Evolutionary conservation across 2,113 vertebrate genomes (phyloP).

Genomic region (Calidris pugnax): DNA sequence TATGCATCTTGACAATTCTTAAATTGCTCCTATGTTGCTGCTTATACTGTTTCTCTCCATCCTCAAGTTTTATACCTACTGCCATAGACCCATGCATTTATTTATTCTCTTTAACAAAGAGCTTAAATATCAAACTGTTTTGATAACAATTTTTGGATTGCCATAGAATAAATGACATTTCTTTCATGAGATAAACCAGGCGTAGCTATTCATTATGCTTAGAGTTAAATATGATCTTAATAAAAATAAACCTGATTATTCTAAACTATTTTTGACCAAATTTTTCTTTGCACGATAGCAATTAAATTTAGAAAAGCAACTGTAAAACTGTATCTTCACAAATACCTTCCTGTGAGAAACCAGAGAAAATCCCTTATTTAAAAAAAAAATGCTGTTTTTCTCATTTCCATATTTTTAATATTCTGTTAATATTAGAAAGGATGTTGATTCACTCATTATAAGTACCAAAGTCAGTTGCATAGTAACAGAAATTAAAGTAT

Average conservation of each 20-base stretch:
- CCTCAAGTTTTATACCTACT: not conserved
- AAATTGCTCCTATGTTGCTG: not conserved
- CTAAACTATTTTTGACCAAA: not conserved
- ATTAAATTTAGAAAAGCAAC: not conserved
- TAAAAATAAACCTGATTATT: not conserved
- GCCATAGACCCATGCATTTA: not conserved
- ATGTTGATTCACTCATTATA: not conserved
- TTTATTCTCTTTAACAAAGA: not conserved
- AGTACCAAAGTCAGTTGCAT: not conserved
- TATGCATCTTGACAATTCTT: not conserved
- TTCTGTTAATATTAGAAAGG: not conserved
- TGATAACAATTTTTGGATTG: not conserved
- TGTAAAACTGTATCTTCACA: not conserved
- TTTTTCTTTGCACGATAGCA: not conserved
- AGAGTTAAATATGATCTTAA: not conserved
- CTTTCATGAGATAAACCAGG: not conserved
- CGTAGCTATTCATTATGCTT: not conserved
- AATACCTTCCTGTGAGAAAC: not conserved
- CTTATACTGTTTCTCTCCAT: not conserved
- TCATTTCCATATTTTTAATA: not conserved
- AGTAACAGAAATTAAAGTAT: not conserved
- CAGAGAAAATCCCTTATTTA: not conserved
- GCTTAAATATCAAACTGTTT: not conserved
- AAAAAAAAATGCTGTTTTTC: not conserved
- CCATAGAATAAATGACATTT: not conserved